Conservation (phyloP, 2,888 invertebrate genomes). For the Chelonus formosanus region DNA sequence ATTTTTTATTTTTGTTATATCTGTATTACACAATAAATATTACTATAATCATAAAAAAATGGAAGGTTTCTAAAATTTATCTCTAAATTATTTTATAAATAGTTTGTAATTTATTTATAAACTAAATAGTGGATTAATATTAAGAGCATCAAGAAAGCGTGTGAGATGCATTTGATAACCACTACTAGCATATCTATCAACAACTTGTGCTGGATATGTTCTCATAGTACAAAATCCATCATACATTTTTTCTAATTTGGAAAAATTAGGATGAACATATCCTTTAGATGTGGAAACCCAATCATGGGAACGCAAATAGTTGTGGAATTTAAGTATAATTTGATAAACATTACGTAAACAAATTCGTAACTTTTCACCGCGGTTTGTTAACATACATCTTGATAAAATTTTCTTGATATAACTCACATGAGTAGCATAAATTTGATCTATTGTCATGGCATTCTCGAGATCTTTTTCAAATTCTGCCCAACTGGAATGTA, state of each 20-base stretch:
- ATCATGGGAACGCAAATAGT: slow-evolving; percentile 69
- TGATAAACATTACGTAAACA: slow-evolving; percentile 77
- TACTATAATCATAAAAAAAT: neutral
- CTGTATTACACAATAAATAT: neutral
- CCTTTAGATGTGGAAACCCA: slow-evolving; percentile 68
- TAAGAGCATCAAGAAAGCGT: slow-evolving; percentile 73
- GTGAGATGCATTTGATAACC: slow-evolving; percentile 75
- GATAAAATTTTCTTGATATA: slow-evolving; percentile 81
- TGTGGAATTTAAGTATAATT: slow-evolving; percentile 76
- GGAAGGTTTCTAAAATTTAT: neutral
- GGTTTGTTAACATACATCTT: slow-evolving; percentile 77
- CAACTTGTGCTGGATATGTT: slow-evolving; percentile 72
- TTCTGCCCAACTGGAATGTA: slow-evolving; percentile 78
- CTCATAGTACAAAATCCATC: slow-evolving; percentile 71
- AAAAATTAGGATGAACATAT: slow-evolving; percentile 71
- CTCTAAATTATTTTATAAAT: neutral
- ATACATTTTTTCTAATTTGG: slow-evolving; percentile 69
- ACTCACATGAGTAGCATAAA: slow-evolving; percentile 76
- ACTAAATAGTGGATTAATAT: slow-evolving; percentile 68
- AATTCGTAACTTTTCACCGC: slow-evolving; percentile 75
- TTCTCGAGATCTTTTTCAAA: slow-evolving; percentile 75
- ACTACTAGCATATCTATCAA: slow-evolving; percentile 71
- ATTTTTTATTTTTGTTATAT: neutral
- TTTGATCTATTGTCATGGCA: slow-evolving; percentile 75
- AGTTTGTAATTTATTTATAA: slow-evolving; percentile 31